These are phyloP conservation scores for Notarius lentiginosus DNA, from an alignment of 2,113 vertebrate species.

Conservation along the genomic window DNA sequence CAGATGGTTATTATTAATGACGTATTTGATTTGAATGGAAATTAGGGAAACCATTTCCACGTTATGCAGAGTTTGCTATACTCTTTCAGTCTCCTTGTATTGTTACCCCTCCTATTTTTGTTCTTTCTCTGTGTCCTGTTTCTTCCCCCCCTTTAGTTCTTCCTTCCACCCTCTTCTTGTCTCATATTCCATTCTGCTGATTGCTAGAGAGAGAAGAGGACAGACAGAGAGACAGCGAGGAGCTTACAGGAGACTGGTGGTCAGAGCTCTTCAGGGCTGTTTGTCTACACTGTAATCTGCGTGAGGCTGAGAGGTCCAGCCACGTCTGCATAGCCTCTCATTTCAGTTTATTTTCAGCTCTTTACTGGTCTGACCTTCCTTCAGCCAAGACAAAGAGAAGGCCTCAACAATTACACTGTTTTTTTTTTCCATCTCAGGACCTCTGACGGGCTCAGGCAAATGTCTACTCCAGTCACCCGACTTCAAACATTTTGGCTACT, in stretches of 20 bases:
- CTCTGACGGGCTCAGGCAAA: slow-evolving; percentile 6
- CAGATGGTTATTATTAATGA: background rate
- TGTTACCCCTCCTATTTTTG: background rate
- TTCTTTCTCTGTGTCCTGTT: background rate
- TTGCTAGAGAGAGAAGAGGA: slow-evolving; percentile 9
- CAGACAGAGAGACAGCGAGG: slow-evolving; percentile 7
- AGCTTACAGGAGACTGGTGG: slow-evolving; percentile 37
- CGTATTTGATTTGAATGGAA: background rate
- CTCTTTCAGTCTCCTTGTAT: background rate
- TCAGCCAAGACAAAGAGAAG: slow-evolving; percentile 48
- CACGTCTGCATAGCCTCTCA: slow-evolving; percentile 55
- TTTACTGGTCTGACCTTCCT: slow-evolving; percentile 55
- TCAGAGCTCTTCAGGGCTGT: slow-evolving; percentile 37
- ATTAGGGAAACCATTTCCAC: background rate
- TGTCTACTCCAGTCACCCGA: slow-evolving; percentile 1
- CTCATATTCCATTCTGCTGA: background rate
- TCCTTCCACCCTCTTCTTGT: background rate
- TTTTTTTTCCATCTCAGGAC: slow-evolving; percentile 46
- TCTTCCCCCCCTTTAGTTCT: background rate
- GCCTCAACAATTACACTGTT: slow-evolving; percentile 55
- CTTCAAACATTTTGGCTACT: slow-evolving; percentile 33
- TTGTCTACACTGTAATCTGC: slow-evolving; percentile 54
- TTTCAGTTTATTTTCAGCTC: slow-evolving; percentile 59
- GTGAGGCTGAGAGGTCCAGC: slow-evolving; percentile 48
- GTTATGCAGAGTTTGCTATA: background rate